These are phyloP conservation scores for Tortrix viridana DNA, from an alignment of 2,888 invertebrate genomes.

Conservation along the genomic window DNA sequence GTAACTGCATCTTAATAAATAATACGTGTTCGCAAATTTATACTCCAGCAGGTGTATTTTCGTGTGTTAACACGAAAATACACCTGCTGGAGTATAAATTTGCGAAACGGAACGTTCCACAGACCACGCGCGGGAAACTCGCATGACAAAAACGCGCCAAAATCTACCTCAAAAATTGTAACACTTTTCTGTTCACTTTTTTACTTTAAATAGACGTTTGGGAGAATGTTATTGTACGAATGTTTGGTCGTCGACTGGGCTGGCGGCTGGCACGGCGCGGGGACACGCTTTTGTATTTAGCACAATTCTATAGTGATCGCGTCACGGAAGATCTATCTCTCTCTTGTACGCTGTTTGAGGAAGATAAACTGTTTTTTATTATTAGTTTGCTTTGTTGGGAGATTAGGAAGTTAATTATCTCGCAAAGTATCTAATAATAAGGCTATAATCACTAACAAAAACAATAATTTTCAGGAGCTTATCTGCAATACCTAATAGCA, in stretches of 20 bases:
- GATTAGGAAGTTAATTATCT: neutral
- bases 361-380: slow-evolving; percentile 12
- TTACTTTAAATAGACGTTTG: slow-evolving; percentile 42
- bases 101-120: slow-evolving; percentile 52
- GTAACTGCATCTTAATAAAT: slow-evolving; percentile 23
- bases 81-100: slow-evolving; percentile 43
- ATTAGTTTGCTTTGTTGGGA: neutral
- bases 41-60: slow-evolving; percentile 41
- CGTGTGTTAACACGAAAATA: slow-evolving; percentile 40
- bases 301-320: slow-evolving; percentile 48
- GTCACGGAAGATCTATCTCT: slow-evolving; percentile 56
- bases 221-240: slow-evolving; percentile 65
- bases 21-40: slow-evolving; percentile 35
- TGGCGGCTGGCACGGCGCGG: slow-evolving; percentile 62
- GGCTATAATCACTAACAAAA: too few species aligned
- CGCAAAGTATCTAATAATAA: neutral
- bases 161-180: slow-evolving; percentile 43
- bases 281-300: slow-evolving; percentile 67
- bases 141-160: slow-evolving; percentile 44
- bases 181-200: slow-evolving; percentile 41
- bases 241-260: slow-evolving; percentile 67
- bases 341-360: slow-evolving; percentile 15
- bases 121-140: slow-evolving; percentile 43
- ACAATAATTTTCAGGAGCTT: too few species aligned
- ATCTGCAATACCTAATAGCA: too few species aligned